Evolutionary conservation across 1,140 invertebrate genomes (phyloP).

Genomic region (Drosophila nasuta): DNA sequence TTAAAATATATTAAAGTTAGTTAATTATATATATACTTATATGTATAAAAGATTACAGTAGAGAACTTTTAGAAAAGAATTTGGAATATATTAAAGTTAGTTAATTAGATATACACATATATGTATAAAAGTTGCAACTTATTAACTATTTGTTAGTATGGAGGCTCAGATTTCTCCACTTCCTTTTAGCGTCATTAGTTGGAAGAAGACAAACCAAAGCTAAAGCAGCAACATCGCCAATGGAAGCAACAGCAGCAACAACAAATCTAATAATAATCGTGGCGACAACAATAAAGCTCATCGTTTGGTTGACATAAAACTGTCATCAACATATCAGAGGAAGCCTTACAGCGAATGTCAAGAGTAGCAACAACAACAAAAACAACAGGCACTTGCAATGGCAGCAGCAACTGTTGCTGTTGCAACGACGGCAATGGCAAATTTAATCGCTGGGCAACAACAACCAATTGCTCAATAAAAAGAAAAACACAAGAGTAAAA

Average conservation of each 20-base stretch:
- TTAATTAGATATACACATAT: no score
- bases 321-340: constrained; percentile 70
- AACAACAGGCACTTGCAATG: constrained; percentile 8
- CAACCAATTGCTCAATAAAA: neutral
- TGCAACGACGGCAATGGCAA: constrained; percentile 19
- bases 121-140: neutral
- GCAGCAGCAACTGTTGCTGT: constrained; percentile 21
- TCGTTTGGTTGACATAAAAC: constrained; percentile 67
- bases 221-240: neutral
- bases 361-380: constrained; percentile 42
- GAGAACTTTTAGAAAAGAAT: no score
- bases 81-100: no score
- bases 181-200: constrained; percentile 50
- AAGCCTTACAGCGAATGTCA: constrained; percentile 47
- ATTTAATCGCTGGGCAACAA: constrained; percentile 15
- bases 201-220: neutral
- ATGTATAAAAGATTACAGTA: no score
- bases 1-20: neutral
- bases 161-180: constrained; percentile 72
- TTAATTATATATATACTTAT: neutral
- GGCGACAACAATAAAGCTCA: constrained; percentile 31
- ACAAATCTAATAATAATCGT: neutral
- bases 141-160: neutral
- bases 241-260: constrained; percentile 10
- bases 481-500: constrained; percentile 5